These are phyloP conservation scores for Melanotaenia maccullochi DNA, from an alignment of 2,797 vertebrate species.

Conservation along the genomic window DNA sequence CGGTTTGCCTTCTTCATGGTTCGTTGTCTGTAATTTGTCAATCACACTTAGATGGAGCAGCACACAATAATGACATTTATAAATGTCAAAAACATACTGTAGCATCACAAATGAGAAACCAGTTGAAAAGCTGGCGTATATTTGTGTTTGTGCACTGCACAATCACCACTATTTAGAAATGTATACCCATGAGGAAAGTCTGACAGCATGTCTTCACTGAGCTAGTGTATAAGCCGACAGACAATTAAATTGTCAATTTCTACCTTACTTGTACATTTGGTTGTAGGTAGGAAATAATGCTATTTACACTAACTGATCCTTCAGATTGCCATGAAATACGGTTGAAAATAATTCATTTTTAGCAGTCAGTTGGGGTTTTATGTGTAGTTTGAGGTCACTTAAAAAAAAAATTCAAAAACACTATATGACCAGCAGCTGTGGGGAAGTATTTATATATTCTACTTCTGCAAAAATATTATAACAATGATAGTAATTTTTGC, in stretches of 20 bases:
- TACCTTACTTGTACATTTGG: neutral
- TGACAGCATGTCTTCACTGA: neutral
- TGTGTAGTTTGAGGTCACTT: too few relatives aligned
- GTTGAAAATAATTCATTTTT: neutral
- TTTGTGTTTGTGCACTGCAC: slow-evolving; percentile 11
- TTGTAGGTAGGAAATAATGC: neutral
- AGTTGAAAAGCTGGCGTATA: slow-evolving; percentile 20
- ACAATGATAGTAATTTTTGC: too few relatives aligned
- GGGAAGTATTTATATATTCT: neutral
- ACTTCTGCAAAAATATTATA: neutral
- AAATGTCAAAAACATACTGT: slow-evolving; percentile 30
- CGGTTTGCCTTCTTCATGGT: slow-evolving; percentile 30
- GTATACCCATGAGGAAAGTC: neutral
- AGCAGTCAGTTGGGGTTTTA: too few relatives aligned
- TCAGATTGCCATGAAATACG: neutral
- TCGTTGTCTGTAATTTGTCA: slow-evolving; percentile 66
- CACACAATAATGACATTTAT: slow-evolving; percentile 60
- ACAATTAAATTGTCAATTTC: neutral
- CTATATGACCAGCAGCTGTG: too few relatives aligned
- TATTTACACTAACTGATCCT: neutral
- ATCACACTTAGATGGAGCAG: slow-evolving; percentile 44
- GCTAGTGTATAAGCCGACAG: neutral
- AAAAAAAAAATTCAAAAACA: too few relatives aligned
- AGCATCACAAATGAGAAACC: slow-evolving; percentile 23
- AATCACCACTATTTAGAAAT: slow-evolving; percentile 1